These are phyloP conservation scores for Turritopsis rubra DNA, from an alignment of 30 jellyfish, hydroid and myxozoan species.

Conservation along the genomic window DNA sequence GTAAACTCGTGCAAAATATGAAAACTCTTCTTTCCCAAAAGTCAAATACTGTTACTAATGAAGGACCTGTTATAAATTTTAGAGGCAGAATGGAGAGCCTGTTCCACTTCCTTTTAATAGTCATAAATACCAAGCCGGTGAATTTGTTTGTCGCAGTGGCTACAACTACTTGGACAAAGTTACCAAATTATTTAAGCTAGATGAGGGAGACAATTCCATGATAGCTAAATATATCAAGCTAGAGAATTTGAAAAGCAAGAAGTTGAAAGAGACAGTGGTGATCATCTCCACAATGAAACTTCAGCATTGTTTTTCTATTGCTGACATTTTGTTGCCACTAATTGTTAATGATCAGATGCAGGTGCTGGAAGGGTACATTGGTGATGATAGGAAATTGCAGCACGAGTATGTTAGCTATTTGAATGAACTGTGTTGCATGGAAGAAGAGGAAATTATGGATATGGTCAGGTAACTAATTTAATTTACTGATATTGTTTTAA, in stretches of 20 bases:
- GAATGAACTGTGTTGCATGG: conserved; percentile 59
- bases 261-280: conserved; percentile 59
- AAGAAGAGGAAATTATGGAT: conserved; percentile 47
- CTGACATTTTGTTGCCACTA: conserved; percentile 64
- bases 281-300: conserved; percentile 50
- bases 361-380: conserved; percentile 50
- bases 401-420: conserved; percentile 54
- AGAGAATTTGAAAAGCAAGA: conserved; percentile 36
- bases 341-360: conserved; percentile 79
- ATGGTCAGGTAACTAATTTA: conserved; percentile 35
- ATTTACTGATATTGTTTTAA: no score
- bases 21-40: no score
- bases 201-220: conserved; percentile 19
- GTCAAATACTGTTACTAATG: no score
- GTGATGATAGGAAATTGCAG: conserved; percentile 46
- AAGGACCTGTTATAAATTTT: background rate
- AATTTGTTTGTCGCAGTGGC: conserved; percentile 31
- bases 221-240: conserved; percentile 22
- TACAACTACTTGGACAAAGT: conserved; percentile 22
- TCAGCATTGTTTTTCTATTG: conserved; percentile 51
- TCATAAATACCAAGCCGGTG: conserved; percentile 25
- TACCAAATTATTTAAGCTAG: conserved; percentile 9
- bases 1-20: no score
- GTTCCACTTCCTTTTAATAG: conserved; percentile 16
- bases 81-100: conserved; percentile 26